phyloP scores from a whole-genome alignment of 2,888 invertebrate species.

The Nephrocerus scutellatus region DNA sequence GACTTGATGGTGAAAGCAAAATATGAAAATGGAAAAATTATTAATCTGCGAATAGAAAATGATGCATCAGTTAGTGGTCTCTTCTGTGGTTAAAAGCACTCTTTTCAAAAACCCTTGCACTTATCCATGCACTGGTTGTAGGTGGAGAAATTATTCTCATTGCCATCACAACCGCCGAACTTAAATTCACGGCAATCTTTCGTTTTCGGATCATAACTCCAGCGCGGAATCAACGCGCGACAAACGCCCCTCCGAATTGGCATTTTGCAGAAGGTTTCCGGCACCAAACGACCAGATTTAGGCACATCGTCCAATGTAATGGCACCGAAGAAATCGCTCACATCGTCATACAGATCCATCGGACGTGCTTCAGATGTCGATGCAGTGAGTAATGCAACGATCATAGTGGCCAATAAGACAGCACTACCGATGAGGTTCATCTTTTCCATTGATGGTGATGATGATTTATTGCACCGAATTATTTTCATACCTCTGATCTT shows the following conservation, averaged over 20 bases:
- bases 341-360: constrained; percentile 44
- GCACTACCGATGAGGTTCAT: no score
- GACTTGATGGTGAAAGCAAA: no score
- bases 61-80: no score
- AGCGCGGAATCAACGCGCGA: constrained; percentile 45
- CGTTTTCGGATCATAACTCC: constrained; percentile 49
- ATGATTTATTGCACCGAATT: no score
- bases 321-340: constrained; percentile 43
- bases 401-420: no score
- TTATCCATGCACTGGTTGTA: constrained; percentile 49
- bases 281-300: constrained; percentile 34
- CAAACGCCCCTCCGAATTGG: constrained; percentile 46
- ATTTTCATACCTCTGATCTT: no score
- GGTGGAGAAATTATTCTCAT: constrained; percentile 52
- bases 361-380: constrained; percentile 31
- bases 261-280: constrained; percentile 43
- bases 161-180: constrained; percentile 54
- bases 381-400: no score
- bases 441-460: no score
- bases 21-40: no score
- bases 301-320: constrained; percentile 41
- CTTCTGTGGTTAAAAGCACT: no score
- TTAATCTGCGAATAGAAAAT: no score
- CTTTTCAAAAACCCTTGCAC: no score
- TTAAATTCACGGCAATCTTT: constrained; percentile 51